Evolutionary conservation across 2,113 vertebrate species (phyloP), one percentile per base, ranked within the genome.

Genomic region (Epinephelus moara): DNA sequence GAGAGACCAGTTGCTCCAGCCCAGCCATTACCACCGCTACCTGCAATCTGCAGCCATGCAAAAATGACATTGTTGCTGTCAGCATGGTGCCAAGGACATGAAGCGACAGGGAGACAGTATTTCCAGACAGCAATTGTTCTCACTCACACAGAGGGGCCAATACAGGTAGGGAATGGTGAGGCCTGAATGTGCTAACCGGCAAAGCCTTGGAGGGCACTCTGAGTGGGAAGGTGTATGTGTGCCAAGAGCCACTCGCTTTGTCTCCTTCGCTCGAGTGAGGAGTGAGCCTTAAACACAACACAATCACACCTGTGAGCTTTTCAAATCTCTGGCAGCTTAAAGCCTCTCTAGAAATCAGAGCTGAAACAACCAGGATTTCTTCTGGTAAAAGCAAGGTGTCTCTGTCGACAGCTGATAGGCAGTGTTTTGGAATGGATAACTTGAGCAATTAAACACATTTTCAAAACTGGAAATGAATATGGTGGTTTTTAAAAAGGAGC

Each of bases 91-190:
- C 81, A 78, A 74, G 74, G 59, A 79, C 78, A 76, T n/a, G 61
- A 45, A 85, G 81, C 53, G 64, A 87, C 62, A 17, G 17, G 56
- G 69, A 27, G 59, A 75, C 30, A 60, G 72, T 50, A 61, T 88
- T 91, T 88, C 80, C 85, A 89, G 73, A 82, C 80, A 71, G 68
- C 83, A 64, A 90, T 92, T 93, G 87, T 91, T 86, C 64, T 64
- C 64, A 30, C 75, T 85, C 77, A 55, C 80, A 60, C 64, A 88
- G 76, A 75, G 78, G 82, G 78, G 72, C 88, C 87, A 89, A 49
- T 57, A 19, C 78, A 89, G 86, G 75, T 67, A 49, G 78, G 68
- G 82, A 85, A 85, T 11, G 23, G 68, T 3, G 15, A 85, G 82
- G 70, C 69, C 64, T 82, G 57, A 78, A 89, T 89, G 80, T 80